A percentile compares a stretch with the other conserved stretches of the same genome.
Conservation (phyloP, 92 coral and sea anemone species). For the Heliopora coerulea region DNA sequence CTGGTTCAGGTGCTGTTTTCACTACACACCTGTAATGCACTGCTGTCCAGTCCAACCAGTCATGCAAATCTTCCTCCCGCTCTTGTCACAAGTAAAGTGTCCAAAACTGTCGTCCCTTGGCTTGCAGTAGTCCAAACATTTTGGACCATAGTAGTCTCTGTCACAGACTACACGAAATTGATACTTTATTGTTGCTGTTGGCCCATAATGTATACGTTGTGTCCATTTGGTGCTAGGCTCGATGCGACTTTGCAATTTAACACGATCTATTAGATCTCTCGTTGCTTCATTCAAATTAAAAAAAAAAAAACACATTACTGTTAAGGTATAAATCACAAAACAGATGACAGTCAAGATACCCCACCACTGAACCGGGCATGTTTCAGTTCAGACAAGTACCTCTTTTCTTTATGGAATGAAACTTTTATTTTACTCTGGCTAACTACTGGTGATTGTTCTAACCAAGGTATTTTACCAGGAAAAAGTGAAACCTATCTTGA, state of each 20-base stretch:
- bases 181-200: slow-evolving; percentile 63
- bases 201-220: slow-evolving; percentile 63
- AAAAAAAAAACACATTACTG: neutral
- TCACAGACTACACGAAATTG: slow-evolving; percentile 78
- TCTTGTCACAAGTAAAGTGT: slow-evolving; percentile 65
- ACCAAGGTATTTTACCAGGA: no score
- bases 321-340: neutral
- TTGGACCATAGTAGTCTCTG: slow-evolving; percentile 58
- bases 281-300: neutral
- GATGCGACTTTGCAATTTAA: slow-evolving; percentile 29
- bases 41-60: slow-evolving; percentile 73
- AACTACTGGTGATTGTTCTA: no score
- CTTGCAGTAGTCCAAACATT: slow-evolving; percentile 55
- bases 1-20: no score
- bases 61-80: slow-evolving; percentile 70
- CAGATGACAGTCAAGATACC: no score
- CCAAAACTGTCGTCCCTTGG: slow-evolving; percentile 80
- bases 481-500: no score
- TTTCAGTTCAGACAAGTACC: no score
- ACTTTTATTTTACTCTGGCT: no score
- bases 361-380: no score
- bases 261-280: slow-evolving; percentile 30
- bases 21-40: slow-evolving; percentile 18
- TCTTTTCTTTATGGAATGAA: no score
- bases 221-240: slow-evolving; percentile 69